Base-by-base conservation (phyloP, 2,113 vertebrate genomes). In the Ceyx margarethae region DNA sequence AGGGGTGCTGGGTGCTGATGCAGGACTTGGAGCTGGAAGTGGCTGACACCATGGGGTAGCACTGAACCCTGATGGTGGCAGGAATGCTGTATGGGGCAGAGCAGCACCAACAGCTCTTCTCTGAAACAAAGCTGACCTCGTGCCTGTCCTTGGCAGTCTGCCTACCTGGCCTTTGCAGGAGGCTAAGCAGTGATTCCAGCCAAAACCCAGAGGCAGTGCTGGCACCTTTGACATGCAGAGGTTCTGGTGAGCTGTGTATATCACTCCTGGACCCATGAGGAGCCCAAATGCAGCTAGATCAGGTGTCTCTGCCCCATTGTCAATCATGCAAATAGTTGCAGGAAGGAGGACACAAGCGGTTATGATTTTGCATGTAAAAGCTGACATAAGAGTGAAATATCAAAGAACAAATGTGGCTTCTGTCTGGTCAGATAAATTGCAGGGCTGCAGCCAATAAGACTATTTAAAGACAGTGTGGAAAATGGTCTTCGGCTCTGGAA, bases 141-240 rank as follows among this genome's bases (percentile, higher is more conserved):
- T 90, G 83, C 68, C 91, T 93, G 80, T 64, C 80, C 35, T 88
- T 90, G 89, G 89, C 85, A 87, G 80, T 53, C 53, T 85, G 78
- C 81, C 87, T 62, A 68, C 66, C 85, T 64, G 74, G 69, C 62
- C 72, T 82, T 42, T 33, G 53, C 80, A 65, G 83, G 83, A 80
- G 83, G 91, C 89, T 1, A 3, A 56, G 91, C 75, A 28, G 76
- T 56, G 67, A 77, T 92, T 46, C 76, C 58, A 40, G 73, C 60
- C 46, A 83, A 83, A 88, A 42, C 18, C 51, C 56, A 61, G 61
- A 68, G 53, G 51, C 43, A 80, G 23, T 2, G 2, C 56, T 42
- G 91, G 65, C 65, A 61, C 46, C 46, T 75, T 62, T 72, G 58
- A 40, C 68, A 2, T 0, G 5, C 29, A 50, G 6, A 92, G 73